Conservation (phyloP, 2,797 vertebrate genomes). For the Cossypha caffra region DNA sequence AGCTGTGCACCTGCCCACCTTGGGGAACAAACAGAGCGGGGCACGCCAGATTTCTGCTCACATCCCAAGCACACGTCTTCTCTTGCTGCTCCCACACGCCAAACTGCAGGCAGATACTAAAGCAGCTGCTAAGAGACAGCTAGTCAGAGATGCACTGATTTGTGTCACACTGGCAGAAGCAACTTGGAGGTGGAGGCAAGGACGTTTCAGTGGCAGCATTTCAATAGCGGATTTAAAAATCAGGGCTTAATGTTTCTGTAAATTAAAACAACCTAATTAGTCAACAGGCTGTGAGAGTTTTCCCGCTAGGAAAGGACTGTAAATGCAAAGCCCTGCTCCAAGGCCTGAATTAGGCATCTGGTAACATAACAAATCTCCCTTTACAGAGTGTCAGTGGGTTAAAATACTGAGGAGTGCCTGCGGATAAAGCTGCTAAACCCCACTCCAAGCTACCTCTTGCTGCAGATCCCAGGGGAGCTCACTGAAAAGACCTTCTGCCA, state of each 20-base stretch:
- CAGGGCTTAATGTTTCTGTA: neutral
- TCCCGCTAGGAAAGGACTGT: neutral
- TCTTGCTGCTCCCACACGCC: neutral
- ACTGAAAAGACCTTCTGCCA: neutral
- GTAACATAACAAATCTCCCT: neutral
- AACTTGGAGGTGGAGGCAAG: neutral
- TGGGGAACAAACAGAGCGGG: neutral
- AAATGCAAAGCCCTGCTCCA: neutral
- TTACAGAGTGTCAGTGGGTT: neutral
- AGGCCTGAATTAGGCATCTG: neutral
- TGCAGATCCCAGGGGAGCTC: neutral
- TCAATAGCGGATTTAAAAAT: neutral
- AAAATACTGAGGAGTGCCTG: neutral
- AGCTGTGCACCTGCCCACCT: neutral
- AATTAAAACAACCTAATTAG: neutral
- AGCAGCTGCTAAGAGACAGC: neutral
- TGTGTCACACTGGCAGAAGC: neutral
- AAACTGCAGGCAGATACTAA: rapidly evolving
- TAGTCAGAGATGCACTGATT: neutral
- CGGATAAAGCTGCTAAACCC: neutral
- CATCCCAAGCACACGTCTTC: neutral
- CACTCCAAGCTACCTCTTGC: neutral
- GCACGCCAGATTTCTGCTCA: neutral
- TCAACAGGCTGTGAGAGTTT: neutral
- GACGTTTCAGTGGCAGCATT: neutral